Evolutionary conservation across 2,888 invertebrate species (phyloP).

Genomic region (Cremastobaeus sp.): DNA sequence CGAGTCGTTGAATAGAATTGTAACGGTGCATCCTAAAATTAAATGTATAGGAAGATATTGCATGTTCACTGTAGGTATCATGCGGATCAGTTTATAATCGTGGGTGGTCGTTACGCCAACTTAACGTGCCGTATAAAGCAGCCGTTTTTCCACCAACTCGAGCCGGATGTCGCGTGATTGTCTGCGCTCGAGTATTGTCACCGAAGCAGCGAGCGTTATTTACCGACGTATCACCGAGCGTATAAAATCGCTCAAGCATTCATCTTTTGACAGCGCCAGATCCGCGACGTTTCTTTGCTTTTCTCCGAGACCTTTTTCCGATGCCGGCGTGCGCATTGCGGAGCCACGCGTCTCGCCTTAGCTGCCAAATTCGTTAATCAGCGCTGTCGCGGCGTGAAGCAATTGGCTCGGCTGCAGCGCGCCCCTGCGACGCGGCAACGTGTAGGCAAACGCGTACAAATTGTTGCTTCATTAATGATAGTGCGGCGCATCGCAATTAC

Average conservation of each 20-base stretch:
- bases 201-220: constrained; percentile 49
- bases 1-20: constrained; percentile 34
- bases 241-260: constrained; percentile 40
- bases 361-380: constrained; percentile 26
- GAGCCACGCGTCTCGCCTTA: no score
- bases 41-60: constrained; percentile 54
- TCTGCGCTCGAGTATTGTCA: constrained; percentile 64
- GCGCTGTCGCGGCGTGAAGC: neutral
- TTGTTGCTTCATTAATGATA: constrained; percentile 36
- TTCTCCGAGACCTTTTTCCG: constrained; percentile 1
- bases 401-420: constrained; percentile 22
- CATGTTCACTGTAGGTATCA: constrained; percentile 37
- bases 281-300: constrained; percentile 4
- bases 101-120: constrained; percentile 70
- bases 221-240: constrained; percentile 34
- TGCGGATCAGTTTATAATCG: constrained; percentile 66
- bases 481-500: constrained; percentile 36
- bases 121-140: constrained; percentile 73
- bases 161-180: constrained; percentile 70
- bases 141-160: constrained; percentile 69
- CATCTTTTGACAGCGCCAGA: constrained; percentile 39
- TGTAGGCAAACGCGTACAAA: constrained; percentile 26
- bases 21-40: constrained; percentile 54
- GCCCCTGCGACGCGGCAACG: constrained; percentile 4
- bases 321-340: neutral